Conservation (phyloP, 2,888 invertebrate species). For the Xestia xanthographa region DNA sequence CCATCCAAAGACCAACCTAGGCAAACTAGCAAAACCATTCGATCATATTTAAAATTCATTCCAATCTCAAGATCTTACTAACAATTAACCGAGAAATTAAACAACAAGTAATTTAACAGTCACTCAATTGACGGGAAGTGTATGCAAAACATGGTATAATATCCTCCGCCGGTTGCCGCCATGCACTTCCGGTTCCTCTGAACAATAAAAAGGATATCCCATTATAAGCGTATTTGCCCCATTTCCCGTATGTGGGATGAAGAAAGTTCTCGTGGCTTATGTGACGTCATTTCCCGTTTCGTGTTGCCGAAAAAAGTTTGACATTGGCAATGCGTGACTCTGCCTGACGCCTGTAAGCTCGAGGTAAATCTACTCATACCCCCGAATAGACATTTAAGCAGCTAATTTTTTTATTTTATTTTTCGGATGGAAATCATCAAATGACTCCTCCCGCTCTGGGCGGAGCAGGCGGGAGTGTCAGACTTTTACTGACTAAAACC, state of each 20-base stretch:
- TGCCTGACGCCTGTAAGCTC: too few species aligned
- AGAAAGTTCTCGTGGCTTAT: constrained; percentile 33
- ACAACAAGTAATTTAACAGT: constrained; percentile 40
- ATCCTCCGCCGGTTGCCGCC: constrained; percentile 50
- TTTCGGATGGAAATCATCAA: too few species aligned
- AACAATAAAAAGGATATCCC: constrained; percentile 67
- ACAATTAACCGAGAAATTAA: constrained; percentile 30
- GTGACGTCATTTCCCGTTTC: constrained; percentile 36
- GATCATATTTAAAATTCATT: background rate
- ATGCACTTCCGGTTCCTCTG: constrained; percentile 55
- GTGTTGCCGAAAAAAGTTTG: constrained; percentile 11
- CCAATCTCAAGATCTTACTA: constrained; percentile 30
- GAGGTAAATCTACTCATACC: too few species aligned
- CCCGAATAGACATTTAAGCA: too few species aligned
- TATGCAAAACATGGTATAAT: constrained; percentile 64
- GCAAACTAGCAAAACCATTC: background rate
- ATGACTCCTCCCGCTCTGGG: too few species aligned
- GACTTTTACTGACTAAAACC: too few species aligned
- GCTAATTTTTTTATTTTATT: too few species aligned
- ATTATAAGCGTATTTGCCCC: constrained; percentile 55
- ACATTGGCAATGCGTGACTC: constrained; percentile 17
- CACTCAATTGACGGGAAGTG: constrained; percentile 60
- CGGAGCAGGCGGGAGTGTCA: too few species aligned
- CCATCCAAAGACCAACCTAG: too few species aligned
- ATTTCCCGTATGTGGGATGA: constrained; percentile 62